A percentile compares a stretch with the other conserved stretches of the same genome.
Evolutionary conservation across 2,113 vertebrate species (phyloP).

Genomic region (Pseudorectes ferrugineus): DNA sequence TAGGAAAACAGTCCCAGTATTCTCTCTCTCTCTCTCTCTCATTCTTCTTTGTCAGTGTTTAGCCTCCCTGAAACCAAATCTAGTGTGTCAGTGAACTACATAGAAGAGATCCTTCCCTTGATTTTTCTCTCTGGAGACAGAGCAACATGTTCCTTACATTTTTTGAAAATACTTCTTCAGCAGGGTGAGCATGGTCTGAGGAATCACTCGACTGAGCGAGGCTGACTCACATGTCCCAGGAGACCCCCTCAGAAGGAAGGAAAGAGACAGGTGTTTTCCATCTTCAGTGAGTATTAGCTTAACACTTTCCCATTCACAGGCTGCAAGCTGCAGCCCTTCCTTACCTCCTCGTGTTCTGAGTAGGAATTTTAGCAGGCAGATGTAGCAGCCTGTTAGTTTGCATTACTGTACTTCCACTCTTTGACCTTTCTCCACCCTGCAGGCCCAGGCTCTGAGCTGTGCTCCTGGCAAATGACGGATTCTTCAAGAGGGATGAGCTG

Average conservation of each 20-base stretch:
- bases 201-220: neutral
- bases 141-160: neutral
- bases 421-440: neutral
- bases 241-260: neutral
- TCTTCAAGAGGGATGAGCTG: neutral
- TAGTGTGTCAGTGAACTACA: neutral
- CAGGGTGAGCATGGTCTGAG: neutral
- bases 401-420: neutral
- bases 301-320: neutral
- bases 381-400: neutral
- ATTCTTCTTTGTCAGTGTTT: neutral
- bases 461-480: neutral
- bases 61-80: neutral
- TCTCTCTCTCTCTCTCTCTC: neutral
- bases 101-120: neutral
- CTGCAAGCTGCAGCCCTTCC: neutral
- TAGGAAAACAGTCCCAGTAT: neutral
- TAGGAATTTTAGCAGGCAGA: neutral
- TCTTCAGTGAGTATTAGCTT: neutral
- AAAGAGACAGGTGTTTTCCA: neutral
- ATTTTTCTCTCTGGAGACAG: constrained; percentile 11
- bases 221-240: neutral
- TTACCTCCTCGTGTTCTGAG: neutral
- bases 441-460: neutral
- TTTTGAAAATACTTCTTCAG: constrained; percentile 3